Percentiles rank a stretch among this genome's conserved stretches.
phyloP scores from a whole-genome alignment of 2,797 vertebrate species.

The Oreortyx pictus region DNA sequence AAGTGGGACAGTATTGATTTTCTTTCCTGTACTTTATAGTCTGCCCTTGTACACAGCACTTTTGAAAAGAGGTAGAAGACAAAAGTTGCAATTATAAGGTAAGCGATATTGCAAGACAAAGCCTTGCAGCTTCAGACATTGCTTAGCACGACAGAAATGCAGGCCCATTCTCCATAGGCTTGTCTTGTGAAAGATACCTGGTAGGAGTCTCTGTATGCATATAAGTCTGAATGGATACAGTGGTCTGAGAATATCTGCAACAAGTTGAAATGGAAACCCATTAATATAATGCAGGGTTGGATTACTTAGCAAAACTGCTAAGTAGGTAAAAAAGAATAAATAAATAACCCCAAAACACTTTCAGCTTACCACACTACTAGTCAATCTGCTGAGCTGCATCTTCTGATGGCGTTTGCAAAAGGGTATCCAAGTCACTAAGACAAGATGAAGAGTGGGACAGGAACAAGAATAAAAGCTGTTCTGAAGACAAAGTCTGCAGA shows the following conservation, averaged over 20 bases:
- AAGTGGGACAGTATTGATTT: neutral
- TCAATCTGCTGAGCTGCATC: neutral
- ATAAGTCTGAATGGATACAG: neutral
- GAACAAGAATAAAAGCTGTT: neutral
- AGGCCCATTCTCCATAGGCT: neutral
- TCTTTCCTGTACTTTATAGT: neutral
- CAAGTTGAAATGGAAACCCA: neutral
- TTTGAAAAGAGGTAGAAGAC: neutral
- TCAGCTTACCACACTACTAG: neutral
- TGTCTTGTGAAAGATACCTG: neutral
- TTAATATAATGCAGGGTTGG: neutral
- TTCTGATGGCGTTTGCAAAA: neutral
- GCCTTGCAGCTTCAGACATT: neutral
- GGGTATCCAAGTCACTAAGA: neutral
- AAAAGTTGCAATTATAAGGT: neutral
- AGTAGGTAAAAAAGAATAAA: neutral
- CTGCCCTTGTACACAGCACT: neutral
- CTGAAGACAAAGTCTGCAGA: neutral
- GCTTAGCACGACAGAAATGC: neutral
- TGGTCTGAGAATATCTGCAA: neutral
- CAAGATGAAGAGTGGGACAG: neutral
- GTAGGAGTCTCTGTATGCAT: fast-evolving
- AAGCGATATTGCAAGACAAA: neutral
- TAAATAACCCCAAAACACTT: neutral
- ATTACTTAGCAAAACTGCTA: neutral